These are phyloP conservation scores for Pomatostomus ruficeps DNA, from an alignment of 2,113 vertebrate species.

Conservation along the genomic window DNA sequence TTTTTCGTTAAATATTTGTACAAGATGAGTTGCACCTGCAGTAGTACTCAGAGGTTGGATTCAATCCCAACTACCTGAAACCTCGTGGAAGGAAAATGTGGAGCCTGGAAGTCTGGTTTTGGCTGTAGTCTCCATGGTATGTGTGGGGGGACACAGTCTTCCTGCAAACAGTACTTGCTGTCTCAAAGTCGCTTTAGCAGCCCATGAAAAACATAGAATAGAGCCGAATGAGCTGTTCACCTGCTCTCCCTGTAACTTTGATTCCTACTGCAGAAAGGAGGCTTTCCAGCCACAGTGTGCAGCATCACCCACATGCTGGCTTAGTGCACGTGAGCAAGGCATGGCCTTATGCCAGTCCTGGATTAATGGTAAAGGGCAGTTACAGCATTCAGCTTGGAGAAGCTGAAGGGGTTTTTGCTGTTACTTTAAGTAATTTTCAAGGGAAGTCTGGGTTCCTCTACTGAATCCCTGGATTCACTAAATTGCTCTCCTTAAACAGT, in stretches of 20 bases:
- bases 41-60: neutral
- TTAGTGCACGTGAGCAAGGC: neutral
- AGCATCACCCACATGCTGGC: rapidly evolving
- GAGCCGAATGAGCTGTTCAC: rapidly evolving
- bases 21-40: neutral
- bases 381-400: neutral
- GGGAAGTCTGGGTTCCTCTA: neutral
- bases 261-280: neutral
- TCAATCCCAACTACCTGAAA: neutral
- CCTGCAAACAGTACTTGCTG: neutral
- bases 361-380: neutral
- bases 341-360: neutral
- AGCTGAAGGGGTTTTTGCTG: neutral
- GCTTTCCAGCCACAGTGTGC: neutral
- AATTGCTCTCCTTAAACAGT: neutral
- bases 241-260: neutral
- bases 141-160: rapidly evolving
- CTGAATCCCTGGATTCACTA: neutral
- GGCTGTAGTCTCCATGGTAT: rapidly evolving
- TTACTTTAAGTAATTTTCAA: neutral
- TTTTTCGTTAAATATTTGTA: neutral
- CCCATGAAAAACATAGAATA: neutral
- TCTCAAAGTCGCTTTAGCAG: neutral
- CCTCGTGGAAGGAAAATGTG: neutral
- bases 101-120: neutral